Conservation (phyloP, 2,113 vertebrate genomes). For the Anseranas semipalmata region DNA sequence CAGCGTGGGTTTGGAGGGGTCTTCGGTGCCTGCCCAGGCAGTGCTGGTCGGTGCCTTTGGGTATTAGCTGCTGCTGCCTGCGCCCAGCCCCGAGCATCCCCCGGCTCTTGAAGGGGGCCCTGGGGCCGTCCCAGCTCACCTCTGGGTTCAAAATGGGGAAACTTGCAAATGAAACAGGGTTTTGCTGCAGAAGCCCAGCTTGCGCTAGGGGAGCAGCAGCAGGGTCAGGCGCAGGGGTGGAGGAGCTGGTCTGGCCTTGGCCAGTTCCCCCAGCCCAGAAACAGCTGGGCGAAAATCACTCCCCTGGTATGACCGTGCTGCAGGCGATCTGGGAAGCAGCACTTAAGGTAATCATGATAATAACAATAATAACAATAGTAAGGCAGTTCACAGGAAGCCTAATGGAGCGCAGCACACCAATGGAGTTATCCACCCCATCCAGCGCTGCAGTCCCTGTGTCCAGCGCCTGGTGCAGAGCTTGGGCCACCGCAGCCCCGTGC, state of each 20-base stretch:
- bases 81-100: not conserved
- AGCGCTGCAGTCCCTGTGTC: accelerated
- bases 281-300: not conserved
- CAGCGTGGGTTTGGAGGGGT: accelerated
- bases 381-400: not conserved
- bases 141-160: accelerated
- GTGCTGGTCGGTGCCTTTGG: not conserved
- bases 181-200: not conserved
- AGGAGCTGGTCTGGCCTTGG: not conserved
- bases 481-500: accelerated
- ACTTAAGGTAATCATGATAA: not conserved
- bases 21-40: accelerated
- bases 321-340: not conserved
- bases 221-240: accelerated
- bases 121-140: not conserved
- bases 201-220: not conserved
- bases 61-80: not conserved
- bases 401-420: not conserved
- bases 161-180: not conserved
- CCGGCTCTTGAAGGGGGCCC: accelerated
- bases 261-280: not conserved
- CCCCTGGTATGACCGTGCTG: accelerated
- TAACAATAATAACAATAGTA: not conserved
- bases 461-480: accelerated
- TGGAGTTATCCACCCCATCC: not conserved